Evolutionary conservation across 1,140 invertebrate species (phyloP).

Genomic region (Whitmania pigra): DNA sequence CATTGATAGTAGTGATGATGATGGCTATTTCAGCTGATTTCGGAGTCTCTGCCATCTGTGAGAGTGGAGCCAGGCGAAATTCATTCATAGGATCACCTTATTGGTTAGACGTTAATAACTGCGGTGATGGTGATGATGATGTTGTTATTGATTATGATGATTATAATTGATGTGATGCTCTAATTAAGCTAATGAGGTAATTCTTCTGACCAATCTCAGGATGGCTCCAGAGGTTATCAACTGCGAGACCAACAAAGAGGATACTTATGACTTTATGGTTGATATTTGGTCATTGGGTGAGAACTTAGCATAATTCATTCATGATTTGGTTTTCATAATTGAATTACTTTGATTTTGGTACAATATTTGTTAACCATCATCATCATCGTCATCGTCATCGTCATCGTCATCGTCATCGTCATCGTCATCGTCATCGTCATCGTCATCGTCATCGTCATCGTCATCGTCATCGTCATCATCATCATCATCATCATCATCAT

Average conservation of each 20-base stretch:
- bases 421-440: no score
- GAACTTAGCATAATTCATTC: constrained; percentile 1
- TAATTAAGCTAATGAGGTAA: no score
- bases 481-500: no score
- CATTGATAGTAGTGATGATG: not conserved
- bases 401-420: no score
- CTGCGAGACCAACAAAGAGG: constrained; percentile 95
- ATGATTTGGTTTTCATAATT: not conserved
- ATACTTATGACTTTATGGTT: constrained; percentile 93
- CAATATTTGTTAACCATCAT: not conserved
- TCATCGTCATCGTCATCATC: no score
- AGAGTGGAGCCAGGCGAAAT: constrained; percentile 85
- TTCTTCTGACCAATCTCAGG: constrained; percentile 34
- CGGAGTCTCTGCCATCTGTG: constrained; percentile 95
- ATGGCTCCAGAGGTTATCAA: constrained; percentile 98
- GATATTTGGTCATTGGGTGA: constrained; percentile 87
- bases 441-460: no score
- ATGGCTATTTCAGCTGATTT: constrained; percentile 75
- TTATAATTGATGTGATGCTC: no score
- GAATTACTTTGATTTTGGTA: not conserved
- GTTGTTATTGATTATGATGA: no score
- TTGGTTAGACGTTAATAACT: constrained; percentile 35
- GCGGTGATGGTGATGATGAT: no score
- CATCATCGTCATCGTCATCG: no score
- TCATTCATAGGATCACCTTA: constrained; percentile 92